A percentile compares a stretch with the other conserved stretches of the same genome.
Conservation (phyloP, 2,113 vertebrate species). For the Lontra canadensis region DNA sequence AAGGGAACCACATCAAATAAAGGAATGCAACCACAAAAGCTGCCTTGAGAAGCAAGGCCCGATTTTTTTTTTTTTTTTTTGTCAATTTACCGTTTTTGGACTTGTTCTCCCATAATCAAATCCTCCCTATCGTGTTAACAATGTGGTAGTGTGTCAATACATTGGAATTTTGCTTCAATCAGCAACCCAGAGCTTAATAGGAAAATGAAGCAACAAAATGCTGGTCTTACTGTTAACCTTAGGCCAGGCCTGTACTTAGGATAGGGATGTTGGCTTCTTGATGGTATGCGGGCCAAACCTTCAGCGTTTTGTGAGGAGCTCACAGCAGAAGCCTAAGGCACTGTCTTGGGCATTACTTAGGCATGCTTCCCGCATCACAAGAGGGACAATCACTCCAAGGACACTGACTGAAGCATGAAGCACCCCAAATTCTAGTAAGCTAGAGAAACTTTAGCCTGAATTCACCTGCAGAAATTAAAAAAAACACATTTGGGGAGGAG, state of each 20-base stretch:
- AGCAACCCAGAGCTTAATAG: constrained; percentile 76
- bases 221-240: constrained; percentile 68
- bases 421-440: background rate
- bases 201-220: constrained; percentile 74
- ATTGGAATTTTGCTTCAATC: constrained; percentile 80
- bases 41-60: constrained; percentile 80
- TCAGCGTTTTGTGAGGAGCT: background rate
- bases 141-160: constrained; percentile 76
- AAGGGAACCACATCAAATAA: constrained; percentile 86
- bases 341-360: background rate
- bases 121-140: constrained; percentile 81
- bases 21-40: constrained; percentile 84
- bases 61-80: constrained; percentile 15
- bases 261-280: constrained; percentile 43
- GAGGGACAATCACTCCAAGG: background rate
- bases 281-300: constrained; percentile 13
- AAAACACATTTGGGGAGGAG: background rate
- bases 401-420: background rate
- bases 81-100: constrained; percentile 83
- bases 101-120: constrained; percentile 80
- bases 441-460: background rate
- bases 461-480: background rate
- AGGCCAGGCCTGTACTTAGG: constrained; percentile 40
- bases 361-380: background rate
- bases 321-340: background rate